Evolutionary conservation across 2,888 invertebrate genomes (phyloP).

Genomic region (Halictus ligatus): DNA sequence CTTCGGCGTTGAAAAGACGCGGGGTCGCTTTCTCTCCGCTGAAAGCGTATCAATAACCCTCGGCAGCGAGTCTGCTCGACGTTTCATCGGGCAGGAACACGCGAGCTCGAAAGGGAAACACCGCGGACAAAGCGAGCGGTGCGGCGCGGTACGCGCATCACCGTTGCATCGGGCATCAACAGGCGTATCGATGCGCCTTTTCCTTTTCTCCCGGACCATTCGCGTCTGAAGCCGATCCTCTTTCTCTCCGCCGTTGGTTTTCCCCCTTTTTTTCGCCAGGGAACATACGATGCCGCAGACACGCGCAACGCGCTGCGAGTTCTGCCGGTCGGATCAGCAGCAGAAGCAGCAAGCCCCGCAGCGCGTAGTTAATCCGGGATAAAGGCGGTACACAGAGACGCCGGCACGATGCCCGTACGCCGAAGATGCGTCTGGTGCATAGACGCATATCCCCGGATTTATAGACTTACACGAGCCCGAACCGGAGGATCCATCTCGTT

Average conservation of each 20-base stretch:
- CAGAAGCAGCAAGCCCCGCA: slow-evolving; percentile 14
- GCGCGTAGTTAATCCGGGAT: slow-evolving; percentile 64
- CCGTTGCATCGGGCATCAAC: slow-evolving; percentile 22
- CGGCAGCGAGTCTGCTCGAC: slow-evolving; percentile 3
- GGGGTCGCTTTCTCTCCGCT: not conserved
- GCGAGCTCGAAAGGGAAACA: not conserved
- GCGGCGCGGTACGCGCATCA: not conserved
- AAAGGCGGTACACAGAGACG: slow-evolving; percentile 54
- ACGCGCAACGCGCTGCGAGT: not conserved
- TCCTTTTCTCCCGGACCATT: slow-evolving; percentile 4
- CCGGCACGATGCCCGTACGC: slow-evolving; percentile 32
- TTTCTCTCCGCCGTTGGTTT: not conserved
- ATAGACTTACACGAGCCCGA: slow-evolving; percentile 43
- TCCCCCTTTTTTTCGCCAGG: not conserved
- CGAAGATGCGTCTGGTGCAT: slow-evolving; percentile 54
- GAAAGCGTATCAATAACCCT: slow-evolving; percentile 26
- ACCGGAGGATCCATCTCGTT: slow-evolving; percentile 39
- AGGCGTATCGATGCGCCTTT: slow-evolving; percentile 37
- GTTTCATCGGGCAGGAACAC: not conserved
- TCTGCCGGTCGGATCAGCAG: slow-evolving; percentile 12
- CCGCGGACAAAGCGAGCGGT: slow-evolving; percentile 4
- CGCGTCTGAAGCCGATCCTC: not conserved
- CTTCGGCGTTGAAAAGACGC: not conserved
- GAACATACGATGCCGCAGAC: not conserved
- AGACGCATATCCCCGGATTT: slow-evolving; percentile 56